Base-by-base conservation (phyloP, 2,113 vertebrate genomes). In the Phalacrocorax pelagicus region DNA sequence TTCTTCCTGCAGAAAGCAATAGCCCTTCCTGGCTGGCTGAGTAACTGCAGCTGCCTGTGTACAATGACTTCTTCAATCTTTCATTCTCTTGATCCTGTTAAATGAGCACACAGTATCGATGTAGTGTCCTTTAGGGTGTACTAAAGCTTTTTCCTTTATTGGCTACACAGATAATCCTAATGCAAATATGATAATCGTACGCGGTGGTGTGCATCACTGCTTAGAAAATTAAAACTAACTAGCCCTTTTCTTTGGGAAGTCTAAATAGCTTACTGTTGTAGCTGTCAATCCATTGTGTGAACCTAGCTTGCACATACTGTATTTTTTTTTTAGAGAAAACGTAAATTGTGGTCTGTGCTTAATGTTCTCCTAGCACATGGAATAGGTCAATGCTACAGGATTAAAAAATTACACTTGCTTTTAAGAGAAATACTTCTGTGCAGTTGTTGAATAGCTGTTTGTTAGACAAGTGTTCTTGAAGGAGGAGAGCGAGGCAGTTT, bases 311-410 rank as follows among this genome's bases (percentile, higher is more conserved):
- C 97, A 96, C 91, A 97, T 95, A 30, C 79, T 63, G 58, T 98
- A 92, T 91, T 96, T 94, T 95, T 42, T 42, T 96, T 94, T 91
- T 92, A 72, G 94, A 95, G 83, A 93, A 97, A 90, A 93, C 22
- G 17, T 95, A 92, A 96, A 80, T 94, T 97, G 97, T 98, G 94
- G 86, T 98, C 96, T 96, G 97, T 99, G 98, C 98, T 98, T 98
- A 82, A 97, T 92, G 96, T 98, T 97, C 96, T 98, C 89, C 77
- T 97, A 96, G 92, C 92, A 97, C 86, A 91, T 77, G 96, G 88
- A 84, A 55, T 96, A 97, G 92, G 74, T 96, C 72, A 88, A 10
- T 95, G 93, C 95, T 97, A 79, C 94, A 90, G 75, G 85, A 96
- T 88, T 94, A 85, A 84, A 93, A 77, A 74, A 88, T 78, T 46